Evolutionary conservation across 2,888 invertebrate species (phyloP), one percentile per base, ranked within the genome.

Genomic region (Drosophila hamatofila): DNA sequence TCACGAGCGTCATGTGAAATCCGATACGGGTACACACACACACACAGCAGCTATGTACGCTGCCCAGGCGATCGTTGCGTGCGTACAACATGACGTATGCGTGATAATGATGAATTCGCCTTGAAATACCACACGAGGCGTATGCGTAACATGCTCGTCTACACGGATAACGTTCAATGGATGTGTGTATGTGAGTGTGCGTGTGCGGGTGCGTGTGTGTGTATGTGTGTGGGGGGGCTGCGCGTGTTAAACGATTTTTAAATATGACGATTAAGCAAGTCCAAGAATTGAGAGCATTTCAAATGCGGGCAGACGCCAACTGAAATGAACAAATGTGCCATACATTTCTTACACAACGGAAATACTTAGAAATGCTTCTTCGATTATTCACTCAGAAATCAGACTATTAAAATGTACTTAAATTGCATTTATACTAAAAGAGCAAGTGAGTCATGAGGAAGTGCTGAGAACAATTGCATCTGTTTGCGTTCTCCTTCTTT

Each of bases 11-110:
- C 68, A 67, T 65, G 54, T 52, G 88, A 66, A 86, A 84, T 41
- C 39, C 30, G 75, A 84, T 88, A 86, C 58, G 88, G 76, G 81
- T 72, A 85, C 83, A 80, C 55, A 75, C 66, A 67, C n/a, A 44
- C 18, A 21, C 16, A 39, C 9, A 33, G 58, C 9, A 46, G 52
- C 14, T 6, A 18, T 11, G 35, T 23, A 23, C 35, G 52, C 37
- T 6, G 44, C 9, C 6, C 9, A 4, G 23, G 23, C n/a, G 27
- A 35, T 62, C 62, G n/a, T 51, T 41, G 55, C 61, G 65, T 72
- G 75, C 72, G 86, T 74, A 60, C 63, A 61, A 75, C 88, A 64
- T 86, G 83, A 80, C 83, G 88, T 84, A 88, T 88, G 78, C 63
- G 75, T 86, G 75, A 84, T 86, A 74, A 58, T 79, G 46, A 49